These are phyloP conservation scores for Excalfactoria chinensis DNA, from an alignment of 2,113 vertebrate species.

Conservation along the genomic window DNA sequence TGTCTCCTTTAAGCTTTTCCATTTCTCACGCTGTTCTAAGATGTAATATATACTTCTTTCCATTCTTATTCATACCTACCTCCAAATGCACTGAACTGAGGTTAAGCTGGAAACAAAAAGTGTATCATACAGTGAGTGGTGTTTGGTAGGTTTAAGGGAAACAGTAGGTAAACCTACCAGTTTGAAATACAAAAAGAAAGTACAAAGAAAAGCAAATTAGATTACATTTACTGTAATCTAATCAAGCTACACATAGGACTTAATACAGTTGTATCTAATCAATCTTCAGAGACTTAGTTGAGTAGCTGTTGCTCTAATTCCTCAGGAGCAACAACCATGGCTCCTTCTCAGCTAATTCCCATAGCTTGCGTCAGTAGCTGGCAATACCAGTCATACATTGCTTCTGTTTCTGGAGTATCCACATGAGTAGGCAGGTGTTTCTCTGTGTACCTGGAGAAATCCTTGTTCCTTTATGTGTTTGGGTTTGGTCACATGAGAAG, in stretches of 20 bases:
- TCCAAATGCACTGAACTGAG: not conserved
- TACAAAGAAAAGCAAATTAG: not conserved
- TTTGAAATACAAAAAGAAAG: not conserved
- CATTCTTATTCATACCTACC: not conserved
- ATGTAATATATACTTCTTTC: not conserved
- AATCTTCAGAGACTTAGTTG: not conserved
- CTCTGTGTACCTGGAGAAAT: not conserved
- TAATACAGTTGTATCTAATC: not conserved
- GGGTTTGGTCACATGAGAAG: not conserved
- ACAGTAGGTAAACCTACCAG: not conserved
- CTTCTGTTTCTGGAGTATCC: not conserved
- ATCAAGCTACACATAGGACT: not conserved
- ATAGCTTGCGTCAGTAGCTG: not conserved
- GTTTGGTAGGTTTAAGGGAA: not conserved
- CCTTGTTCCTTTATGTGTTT: not conserved
- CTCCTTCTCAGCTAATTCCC: not conserved
- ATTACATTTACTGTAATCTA: not conserved
- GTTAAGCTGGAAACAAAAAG: not conserved
- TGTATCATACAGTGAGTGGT: not conserved
- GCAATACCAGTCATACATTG: rapidly evolving
- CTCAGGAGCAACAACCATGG: not conserved
- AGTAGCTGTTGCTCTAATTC: not conserved
- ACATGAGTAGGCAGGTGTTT: not conserved
- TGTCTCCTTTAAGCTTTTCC: not conserved
- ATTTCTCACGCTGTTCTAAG: not conserved